phyloP scores from a whole-genome alignment of 1,140 invertebrate genomes.

The Drosophila virilis region DNA sequence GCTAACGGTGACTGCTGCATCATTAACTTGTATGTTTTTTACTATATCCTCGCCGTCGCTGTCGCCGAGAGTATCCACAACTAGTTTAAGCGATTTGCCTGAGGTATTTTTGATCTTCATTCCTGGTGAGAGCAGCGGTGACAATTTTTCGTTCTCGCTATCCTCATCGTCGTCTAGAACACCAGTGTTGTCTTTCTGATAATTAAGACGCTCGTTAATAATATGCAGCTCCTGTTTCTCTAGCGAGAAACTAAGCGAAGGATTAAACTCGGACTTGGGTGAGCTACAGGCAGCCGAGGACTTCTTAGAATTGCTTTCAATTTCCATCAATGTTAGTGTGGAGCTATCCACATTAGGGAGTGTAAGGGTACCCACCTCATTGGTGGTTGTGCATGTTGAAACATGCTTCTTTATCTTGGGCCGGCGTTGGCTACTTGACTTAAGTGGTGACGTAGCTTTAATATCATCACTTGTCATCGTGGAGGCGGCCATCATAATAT shows the following conservation, averaged over 20 bases:
- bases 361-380: slow-evolving; percentile 70
- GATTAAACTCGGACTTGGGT: slow-evolving; percentile 28
- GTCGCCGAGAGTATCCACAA: slow-evolving; percentile 47
- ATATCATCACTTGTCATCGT: slow-evolving; percentile 59
- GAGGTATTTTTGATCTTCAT: slow-evolving; percentile 69
- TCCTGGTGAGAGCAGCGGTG: slow-evolving; percentile 88
- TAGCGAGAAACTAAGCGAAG: slow-evolving; percentile 11
- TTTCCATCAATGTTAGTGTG: slow-evolving; percentile 52
- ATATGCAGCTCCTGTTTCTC: slow-evolving; percentile 75
- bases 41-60: slow-evolving; percentile 38
- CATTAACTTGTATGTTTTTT: not conserved
- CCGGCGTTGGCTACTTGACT: slow-evolving; percentile 70
- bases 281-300: slow-evolving; percentile 39
- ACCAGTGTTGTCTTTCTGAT: slow-evolving; percentile 30
- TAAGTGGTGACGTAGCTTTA: slow-evolving; percentile 72
- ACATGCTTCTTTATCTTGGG: slow-evolving; percentile 77
- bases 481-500: slow-evolving; percentile 52
- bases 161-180: slow-evolving; percentile 87
- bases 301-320: slow-evolving; percentile 64
- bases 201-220: slow-evolving; percentile 71
- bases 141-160: slow-evolving; percentile 92
- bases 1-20: not conserved
- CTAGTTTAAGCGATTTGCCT: slow-evolving; percentile 64
- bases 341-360: slow-evolving; percentile 41
- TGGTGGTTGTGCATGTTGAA: slow-evolving; percentile 73